These are phyloP conservation scores for Zygaena filipendulae DNA, from an alignment of 2,888 invertebrate species.

Conservation along the genomic window DNA sequence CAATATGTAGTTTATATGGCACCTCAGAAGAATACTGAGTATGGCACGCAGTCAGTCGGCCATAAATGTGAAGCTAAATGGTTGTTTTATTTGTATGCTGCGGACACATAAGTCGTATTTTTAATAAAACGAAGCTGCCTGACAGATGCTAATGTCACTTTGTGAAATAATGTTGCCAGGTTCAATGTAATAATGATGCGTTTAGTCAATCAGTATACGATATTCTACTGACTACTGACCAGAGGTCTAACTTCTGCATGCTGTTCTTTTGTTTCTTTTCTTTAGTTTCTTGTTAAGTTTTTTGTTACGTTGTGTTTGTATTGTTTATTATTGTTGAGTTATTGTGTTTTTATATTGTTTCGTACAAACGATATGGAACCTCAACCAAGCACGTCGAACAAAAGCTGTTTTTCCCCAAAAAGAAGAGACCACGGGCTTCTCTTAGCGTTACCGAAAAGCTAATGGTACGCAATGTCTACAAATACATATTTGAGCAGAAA, in stretches of 20 bases:
- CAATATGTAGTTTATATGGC: too few species aligned
- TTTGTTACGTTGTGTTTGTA: constrained; percentile 16
- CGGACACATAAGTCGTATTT: too few species aligned
- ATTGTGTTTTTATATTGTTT: constrained; percentile 15
- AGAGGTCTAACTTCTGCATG: constrained; percentile 17
- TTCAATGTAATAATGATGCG: too few species aligned
- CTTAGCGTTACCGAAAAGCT: constrained; percentile 16
- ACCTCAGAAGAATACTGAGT: too few species aligned
- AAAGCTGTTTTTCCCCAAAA: constrained; percentile 18
- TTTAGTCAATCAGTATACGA: too few species aligned
- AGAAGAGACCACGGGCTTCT: constrained; percentile 15
- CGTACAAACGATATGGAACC: constrained; percentile 17
- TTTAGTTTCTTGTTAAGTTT: constrained; percentile 16
- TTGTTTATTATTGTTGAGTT: too few species aligned
- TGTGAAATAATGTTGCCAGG: too few species aligned
- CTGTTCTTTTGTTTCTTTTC: too few species aligned
- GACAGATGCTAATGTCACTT: constrained; percentile 14
- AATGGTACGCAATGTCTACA: constrained; percentile 18
- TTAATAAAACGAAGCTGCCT: constrained; percentile 7
- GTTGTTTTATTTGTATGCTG: too few species aligned
- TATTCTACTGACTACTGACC: constrained; percentile 16
- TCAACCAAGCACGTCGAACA: constrained; percentile 17
- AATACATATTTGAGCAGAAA: constrained; percentile 19
- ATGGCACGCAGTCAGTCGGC: too few species aligned
- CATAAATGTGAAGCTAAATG: too few species aligned